Percentiles rank a stretch among this genome's conserved stretches.
Evolutionary conservation across 2,888 invertebrate genomes (phyloP).

Genomic region (Desoria tigrina): DNA sequence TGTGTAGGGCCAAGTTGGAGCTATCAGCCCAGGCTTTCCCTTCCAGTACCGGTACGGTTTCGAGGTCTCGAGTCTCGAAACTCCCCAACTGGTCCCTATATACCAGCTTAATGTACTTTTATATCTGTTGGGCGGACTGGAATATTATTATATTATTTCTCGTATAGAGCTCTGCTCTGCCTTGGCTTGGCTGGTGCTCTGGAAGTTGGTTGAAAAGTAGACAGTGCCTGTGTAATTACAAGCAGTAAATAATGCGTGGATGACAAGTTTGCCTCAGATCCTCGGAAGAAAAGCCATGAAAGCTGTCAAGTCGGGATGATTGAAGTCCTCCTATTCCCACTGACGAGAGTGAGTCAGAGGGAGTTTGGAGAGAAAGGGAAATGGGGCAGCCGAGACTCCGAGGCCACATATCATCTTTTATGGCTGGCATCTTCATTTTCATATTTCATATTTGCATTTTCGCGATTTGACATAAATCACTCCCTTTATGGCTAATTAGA

Average conservation of each 20-base stretch:
- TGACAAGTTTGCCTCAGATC: constrained; percentile 51
- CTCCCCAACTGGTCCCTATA: too few relatives aligned
- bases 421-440: constrained; percentile 51
- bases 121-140: too few relatives aligned
- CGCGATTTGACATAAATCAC: constrained; percentile 51
- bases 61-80: too few relatives aligned
- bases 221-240: constrained; percentile 49
- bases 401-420: constrained; percentile 51
- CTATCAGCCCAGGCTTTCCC: too few relatives aligned
- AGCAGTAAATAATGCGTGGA: constrained; percentile 50
- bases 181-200: constrained; percentile 5
- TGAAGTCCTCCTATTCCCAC: constrained; percentile 47
- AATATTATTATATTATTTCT: too few relatives aligned
- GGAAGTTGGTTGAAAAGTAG: constrained; percentile 21
- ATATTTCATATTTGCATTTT: constrained; percentile 54
- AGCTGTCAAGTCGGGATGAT: constrained; percentile 50
- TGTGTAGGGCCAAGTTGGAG: too few relatives aligned
- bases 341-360: constrained; percentile 47
- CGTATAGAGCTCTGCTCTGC: too few relatives aligned
- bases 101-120: too few relatives aligned
- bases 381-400: constrained; percentile 48
- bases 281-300: constrained; percentile 50
- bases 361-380: constrained; percentile 38
- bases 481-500: constrained; percentile 54
- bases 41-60: too few relatives aligned